A percentile compares a stretch with the other conserved stretches of the same genome.
Conservation (phyloP, 2,113 vertebrate species). For the Phrynosoma blainvillii region DNA sequence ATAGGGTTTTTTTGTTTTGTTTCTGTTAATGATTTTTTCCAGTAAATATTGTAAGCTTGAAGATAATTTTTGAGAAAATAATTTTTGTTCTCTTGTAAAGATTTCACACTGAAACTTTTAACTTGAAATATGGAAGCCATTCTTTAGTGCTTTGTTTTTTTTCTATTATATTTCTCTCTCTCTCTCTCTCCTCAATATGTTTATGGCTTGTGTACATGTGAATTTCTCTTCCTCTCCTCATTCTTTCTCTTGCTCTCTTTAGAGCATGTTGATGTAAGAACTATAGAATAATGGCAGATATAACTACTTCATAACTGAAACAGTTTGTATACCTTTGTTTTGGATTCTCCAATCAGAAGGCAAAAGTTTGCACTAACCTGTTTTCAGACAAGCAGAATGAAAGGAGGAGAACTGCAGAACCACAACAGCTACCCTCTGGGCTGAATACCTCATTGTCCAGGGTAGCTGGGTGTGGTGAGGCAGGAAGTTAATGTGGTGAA, state of each 20-base stretch:
- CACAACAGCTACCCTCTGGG: neutral
- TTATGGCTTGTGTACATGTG: rapidly evolving
- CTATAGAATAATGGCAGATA: neutral
- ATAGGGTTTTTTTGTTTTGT: constrained; percentile 65
- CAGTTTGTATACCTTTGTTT: neutral
- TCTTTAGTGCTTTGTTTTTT: constrained; percentile 19
- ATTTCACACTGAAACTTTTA: constrained; percentile 25
- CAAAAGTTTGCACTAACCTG: rapidly evolving
- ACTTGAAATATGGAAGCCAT: neutral
- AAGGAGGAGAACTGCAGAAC: neutral
- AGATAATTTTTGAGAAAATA: constrained; percentile 45
- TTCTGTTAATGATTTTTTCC: constrained; percentile 64
- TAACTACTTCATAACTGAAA: neutral
- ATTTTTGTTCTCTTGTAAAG: constrained; percentile 33
- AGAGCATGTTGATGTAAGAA: neutral
- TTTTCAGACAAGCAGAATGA: neutral
- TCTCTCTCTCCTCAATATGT: neutral
- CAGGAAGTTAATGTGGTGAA: neutral
- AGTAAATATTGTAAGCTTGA: constrained; percentile 51
- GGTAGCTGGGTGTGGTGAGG: neutral
- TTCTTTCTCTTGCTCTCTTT: neutral
- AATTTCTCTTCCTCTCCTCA: neutral
- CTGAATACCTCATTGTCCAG: rapidly evolving
- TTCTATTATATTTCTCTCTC: neutral
- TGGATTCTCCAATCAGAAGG: neutral